Evolutionary conservation across 2,888 invertebrate genomes (phyloP).

Genomic region (Tridacna gigas): DNA sequence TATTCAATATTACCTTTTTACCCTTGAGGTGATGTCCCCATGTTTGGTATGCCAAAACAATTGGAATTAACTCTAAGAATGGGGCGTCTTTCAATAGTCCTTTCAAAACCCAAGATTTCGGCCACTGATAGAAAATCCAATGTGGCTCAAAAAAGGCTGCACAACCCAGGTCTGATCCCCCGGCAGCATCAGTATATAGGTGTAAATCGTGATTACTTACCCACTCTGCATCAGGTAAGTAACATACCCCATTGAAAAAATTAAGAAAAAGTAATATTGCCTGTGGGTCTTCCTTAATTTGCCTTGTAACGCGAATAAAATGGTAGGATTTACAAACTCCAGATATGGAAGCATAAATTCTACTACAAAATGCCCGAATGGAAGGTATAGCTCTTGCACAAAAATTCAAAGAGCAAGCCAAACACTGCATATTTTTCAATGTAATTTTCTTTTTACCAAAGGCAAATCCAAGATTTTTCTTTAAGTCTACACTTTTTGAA

Average conservation of each 20-base stretch:
- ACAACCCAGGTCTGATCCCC: slow-evolving; percentile 42
- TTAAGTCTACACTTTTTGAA: slow-evolving; percentile 28
- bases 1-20: slow-evolving; percentile 42
- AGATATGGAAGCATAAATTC: slow-evolving; percentile 40
- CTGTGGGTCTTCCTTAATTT: slow-evolving; percentile 24
- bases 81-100: slow-evolving; percentile 35
- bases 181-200: slow-evolving; percentile 49
- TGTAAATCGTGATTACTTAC: slow-evolving; percentile 36
- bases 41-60: slow-evolving; percentile 16
- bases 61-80: slow-evolving; percentile 43
- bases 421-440: slow-evolving; percentile 41
- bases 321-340: slow-evolving; percentile 50
- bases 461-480: not conserved
- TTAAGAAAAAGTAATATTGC: slow-evolving; percentile 40
- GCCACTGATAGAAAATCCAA: too few relatives aligned
- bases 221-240: slow-evolving; percentile 52
- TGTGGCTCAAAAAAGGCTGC: too few relatives aligned
- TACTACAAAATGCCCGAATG: slow-evolving; percentile 42
- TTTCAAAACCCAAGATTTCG: slow-evolving; percentile 23
- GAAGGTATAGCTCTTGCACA: slow-evolving; percentile 46
- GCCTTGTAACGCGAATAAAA: slow-evolving; percentile 32
- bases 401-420: slow-evolving; percentile 41
- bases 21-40: slow-evolving; percentile 37
- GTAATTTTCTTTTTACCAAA: slow-evolving; percentile 27
- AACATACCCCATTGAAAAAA: slow-evolving; percentile 34